Base-by-base conservation (phyloP, 2,797 vertebrate genomes). In the Falco novaeseelandiae region DNA sequence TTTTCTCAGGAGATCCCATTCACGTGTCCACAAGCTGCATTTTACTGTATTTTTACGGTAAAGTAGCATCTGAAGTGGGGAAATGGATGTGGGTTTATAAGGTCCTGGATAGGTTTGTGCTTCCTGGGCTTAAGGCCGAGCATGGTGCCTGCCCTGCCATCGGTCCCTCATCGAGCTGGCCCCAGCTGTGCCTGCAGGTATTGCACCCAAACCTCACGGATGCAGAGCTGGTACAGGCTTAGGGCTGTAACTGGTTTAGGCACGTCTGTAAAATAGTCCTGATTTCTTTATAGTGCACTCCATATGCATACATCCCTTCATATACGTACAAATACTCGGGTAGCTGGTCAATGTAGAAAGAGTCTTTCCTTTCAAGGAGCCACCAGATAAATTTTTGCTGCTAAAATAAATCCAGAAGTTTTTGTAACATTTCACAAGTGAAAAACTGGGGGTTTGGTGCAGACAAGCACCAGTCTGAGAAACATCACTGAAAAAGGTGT, bases 261-360 rank as follows among this genome's bases (percentile, higher is more conserved):
- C 26, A 70, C 14, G 38, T 63, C 16, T 84, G 89, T 38, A 91
- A 70, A 87, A 66, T 1, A 62, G 16, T 21, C 36, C 36, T 32
- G 12, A 59, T 58, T 40, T 57, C 19, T 54, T 76, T 51, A 23
- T 6, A 58, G 46, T 13, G 8, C 29, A 49, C 18, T 40, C 13
- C 0, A 2, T 30, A 30, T 1, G 2, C 4, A 27, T 14, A 32
- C 4, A 32, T 61, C 51, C 6, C 10, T 40, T 10, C 23, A 27
- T 23, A 20, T 12, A 29, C 7, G 18, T 36, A 26, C 19, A 83
- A 61, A 58, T 49, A 25, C 42, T 38, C 61, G 17, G 18, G 22
- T 29, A 74, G 10, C 20, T 91, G 55, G 8, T 70, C 32, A 59
- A 12, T 0, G 2, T 2, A 78, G 25, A 55, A 40, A 22, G 3